phyloP scores from a whole-genome alignment of 2,113 vertebrate genomes.

The Orthochromis indermauri region DNA sequence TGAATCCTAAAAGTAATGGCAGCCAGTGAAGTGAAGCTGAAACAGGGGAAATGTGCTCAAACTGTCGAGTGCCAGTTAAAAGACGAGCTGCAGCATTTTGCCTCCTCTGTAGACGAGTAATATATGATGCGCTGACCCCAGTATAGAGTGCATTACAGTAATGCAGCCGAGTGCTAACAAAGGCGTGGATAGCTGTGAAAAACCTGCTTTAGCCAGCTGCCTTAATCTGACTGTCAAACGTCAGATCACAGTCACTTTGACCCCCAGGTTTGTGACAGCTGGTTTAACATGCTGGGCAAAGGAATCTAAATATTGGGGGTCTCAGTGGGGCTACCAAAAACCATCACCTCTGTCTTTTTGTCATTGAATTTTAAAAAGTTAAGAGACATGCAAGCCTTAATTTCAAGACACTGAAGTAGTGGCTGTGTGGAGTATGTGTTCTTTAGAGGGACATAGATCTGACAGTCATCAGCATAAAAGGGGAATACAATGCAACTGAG shows the following conservation, averaged over 20 bases:
- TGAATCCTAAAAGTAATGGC: fast-evolving
- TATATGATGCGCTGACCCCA: fast-evolving
- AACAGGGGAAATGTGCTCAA: not conserved
- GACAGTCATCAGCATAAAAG: not conserved
- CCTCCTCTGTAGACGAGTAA: not conserved
- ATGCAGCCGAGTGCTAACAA: not conserved
- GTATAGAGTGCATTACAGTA: not conserved
- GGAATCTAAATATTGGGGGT: not conserved
- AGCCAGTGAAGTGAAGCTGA: not conserved
- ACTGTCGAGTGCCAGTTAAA: not conserved
- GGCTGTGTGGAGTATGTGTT: not conserved
- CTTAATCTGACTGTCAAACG: not conserved
- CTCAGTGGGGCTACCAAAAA: not conserved
- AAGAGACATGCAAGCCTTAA: not conserved
- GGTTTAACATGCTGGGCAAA: not conserved
- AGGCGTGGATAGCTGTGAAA: not conserved
- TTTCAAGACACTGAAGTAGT: not conserved
- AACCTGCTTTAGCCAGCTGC: not conserved
- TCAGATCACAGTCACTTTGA: not conserved
- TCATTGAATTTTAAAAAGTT: not conserved
- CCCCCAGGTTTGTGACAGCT: not conserved
- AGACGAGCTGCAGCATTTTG: not conserved
- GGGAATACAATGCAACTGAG: not conserved
- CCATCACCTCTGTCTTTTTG: not conserved
- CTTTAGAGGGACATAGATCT: not conserved